These are phyloP conservation scores for Apteryx owenii DNA, from an alignment of 2,113 vertebrate genomes.

Conservation along the genomic window DNA sequence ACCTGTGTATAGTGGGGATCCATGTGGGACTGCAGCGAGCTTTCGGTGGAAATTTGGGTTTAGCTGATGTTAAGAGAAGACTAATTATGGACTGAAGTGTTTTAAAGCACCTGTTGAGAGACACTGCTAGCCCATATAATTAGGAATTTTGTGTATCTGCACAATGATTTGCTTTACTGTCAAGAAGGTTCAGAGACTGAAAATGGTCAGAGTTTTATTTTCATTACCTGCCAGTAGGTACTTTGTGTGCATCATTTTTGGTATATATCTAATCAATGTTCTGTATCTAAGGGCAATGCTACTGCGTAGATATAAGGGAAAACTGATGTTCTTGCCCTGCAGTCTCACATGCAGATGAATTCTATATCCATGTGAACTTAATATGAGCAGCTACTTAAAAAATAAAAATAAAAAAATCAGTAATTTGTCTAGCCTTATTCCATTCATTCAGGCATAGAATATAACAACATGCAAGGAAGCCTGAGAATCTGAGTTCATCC, in stretches of 20 bases:
- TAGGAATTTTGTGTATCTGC: not conserved
- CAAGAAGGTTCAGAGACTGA: not conserved
- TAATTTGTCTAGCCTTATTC: not conserved
- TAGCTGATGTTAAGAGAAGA: not conserved
- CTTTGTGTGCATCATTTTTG: not conserved
- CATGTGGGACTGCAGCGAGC: not conserved
- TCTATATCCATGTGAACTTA: not conserved
- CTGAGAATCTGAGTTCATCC: not conserved
- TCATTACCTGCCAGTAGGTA: not conserved
- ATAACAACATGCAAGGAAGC: not conserved
- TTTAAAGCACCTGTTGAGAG: not conserved
- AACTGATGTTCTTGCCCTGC: not conserved
- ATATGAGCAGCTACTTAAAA: not conserved
- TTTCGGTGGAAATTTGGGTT: not conserved
- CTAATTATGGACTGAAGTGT: not conserved
- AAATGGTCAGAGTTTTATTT: slow-evolving; percentile 22
- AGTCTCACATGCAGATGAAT: not conserved
- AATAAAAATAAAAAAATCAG: not conserved
- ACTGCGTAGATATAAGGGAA: not conserved
- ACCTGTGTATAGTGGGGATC: not conserved
- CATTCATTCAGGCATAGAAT: not conserved
- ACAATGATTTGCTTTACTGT: not conserved
- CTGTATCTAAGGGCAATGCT: not conserved
- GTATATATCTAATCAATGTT: not conserved
- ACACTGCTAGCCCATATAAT: not conserved